Conservation (phyloP, 64 coral and sea anemone genomes). For the Montipora capricornis region DNA sequence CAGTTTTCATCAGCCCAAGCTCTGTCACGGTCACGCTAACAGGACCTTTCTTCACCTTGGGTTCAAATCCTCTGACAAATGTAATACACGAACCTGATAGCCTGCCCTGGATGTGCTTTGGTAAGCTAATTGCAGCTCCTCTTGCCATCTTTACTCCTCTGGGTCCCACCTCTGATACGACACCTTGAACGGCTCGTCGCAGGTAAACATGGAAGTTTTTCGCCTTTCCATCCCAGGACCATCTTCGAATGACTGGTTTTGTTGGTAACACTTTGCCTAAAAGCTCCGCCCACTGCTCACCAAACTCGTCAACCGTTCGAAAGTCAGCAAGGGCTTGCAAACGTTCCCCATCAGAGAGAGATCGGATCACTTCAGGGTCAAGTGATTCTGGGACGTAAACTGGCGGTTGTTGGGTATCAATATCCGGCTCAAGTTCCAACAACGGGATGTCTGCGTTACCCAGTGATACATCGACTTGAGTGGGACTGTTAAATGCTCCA, state of each 20-base stretch:
- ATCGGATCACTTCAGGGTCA: slow-evolving; percentile 85
- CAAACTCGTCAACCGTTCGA: slow-evolving; percentile 29
- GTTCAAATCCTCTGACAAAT: slow-evolving; percentile 89
- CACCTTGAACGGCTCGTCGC: slow-evolving; percentile 74
- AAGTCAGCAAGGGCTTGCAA: slow-evolving; percentile 72
- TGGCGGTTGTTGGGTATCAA: slow-evolving; percentile 75
- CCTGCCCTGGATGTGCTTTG: slow-evolving; percentile 77
- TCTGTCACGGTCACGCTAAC: slow-evolving; percentile 77
- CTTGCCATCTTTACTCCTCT: slow-evolving; percentile 90
- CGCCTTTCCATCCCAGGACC: slow-evolving; percentile 62
- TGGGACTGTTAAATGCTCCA: slow-evolving; percentile 79
- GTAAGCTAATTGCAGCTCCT: slow-evolving; percentile 79
- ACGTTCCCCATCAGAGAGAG: slow-evolving; percentile 71
- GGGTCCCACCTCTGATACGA: slow-evolving; percentile 80
- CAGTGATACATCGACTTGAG: slow-evolving; percentile 68
- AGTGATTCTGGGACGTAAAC: slow-evolving; percentile 85
- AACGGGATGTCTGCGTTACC: slow-evolving; percentile 55
- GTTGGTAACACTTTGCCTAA: slow-evolving; percentile 88
- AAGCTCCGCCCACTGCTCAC: slow-evolving; percentile 78
- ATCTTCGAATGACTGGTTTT: slow-evolving; percentile 78
- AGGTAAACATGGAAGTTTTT: slow-evolving; percentile 78
- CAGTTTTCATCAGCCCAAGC: slow-evolving; percentile 61
- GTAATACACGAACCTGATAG: slow-evolving; percentile 18
- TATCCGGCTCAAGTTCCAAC: slow-evolving; percentile 67
- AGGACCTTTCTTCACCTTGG: slow-evolving; percentile 93